Conservation (phyloP, 2,797 vertebrate genomes). For the Gymnodraco acuticeps region DNA sequence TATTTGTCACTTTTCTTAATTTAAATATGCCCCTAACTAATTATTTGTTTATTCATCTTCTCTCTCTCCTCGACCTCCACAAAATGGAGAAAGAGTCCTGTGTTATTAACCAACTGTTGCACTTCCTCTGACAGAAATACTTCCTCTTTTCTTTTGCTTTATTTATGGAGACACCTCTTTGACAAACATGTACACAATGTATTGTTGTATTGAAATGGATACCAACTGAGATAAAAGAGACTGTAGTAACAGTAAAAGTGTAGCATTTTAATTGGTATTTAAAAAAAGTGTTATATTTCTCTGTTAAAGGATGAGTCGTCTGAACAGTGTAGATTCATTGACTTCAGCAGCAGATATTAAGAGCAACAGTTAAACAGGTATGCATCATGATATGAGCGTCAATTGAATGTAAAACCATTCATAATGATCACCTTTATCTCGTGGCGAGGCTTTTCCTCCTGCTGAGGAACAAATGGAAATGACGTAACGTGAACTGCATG, state of each 20-base stretch:
- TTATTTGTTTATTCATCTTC: background rate
- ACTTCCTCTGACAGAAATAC: background rate
- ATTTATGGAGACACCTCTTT: background rate
- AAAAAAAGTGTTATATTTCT: background rate
- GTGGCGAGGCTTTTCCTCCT: constrained; percentile 13
- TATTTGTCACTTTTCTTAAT: no score
- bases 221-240: no score
- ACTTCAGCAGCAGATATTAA: background rate
- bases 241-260: no score
- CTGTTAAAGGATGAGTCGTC: background rate
- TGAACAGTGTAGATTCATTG: background rate
- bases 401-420: constrained; percentile 26
- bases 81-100: no score
- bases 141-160: background rate
- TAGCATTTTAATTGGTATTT: background rate
- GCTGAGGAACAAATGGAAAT: constrained; percentile 35
- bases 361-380: background rate
- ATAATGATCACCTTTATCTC: constrained; percentile 30
- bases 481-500: constrained; percentile 19
- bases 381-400: background rate
- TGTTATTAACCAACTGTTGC: background rate
- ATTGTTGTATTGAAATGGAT: no score
- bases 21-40: no score
- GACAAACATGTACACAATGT: no score
- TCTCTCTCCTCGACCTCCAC: background rate